These are phyloP conservation scores for Oplegnathus fasciatus DNA, from an alignment of 2,113 vertebrate species.

Conservation along the genomic window DNA sequence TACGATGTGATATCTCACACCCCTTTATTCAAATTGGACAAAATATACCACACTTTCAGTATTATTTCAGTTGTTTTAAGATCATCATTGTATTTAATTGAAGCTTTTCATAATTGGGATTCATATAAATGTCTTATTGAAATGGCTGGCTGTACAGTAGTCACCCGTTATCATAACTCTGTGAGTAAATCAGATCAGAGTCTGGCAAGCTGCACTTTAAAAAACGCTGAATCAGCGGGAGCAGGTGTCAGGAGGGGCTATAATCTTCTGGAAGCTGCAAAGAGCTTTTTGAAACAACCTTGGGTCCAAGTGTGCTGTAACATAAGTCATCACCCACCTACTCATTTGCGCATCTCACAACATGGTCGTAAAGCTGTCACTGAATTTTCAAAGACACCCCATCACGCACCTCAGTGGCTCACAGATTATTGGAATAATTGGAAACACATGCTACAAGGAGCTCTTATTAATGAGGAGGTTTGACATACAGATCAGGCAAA, in stretches of 20 bases:
- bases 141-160: not conserved
- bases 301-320: slow-evolving; percentile 5
- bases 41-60: not conserved
- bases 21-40: not conserved
- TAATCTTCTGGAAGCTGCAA: slow-evolving; percentile 5
- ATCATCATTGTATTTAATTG: not conserved
- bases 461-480: slow-evolving; percentile 29
- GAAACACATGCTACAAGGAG: slow-evolving; percentile 40
- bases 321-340: slow-evolving; percentile 40
- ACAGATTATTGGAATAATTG: slow-evolving; percentile 41
- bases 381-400: slow-evolving; percentile 55
- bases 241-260: slow-evolving; percentile 27
- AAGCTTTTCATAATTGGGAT: not conserved
- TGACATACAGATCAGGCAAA: slow-evolving; percentile 5
- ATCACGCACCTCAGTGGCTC: slow-evolving; percentile 34
- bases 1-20: no score
- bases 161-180: not conserved
- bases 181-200: not conserved
- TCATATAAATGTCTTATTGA: not conserved
- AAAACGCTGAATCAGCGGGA: slow-evolving; percentile 31
- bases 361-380: slow-evolving; percentile 61
- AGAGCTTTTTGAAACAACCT: slow-evolving; percentile 8
- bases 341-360: slow-evolving; percentile 57
- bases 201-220: slow-evolving; percentile 5
- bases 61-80: not conserved